Base-by-base conservation (phyloP, 2,888 invertebrate species). In the Chaetoderma sp. region DNA sequence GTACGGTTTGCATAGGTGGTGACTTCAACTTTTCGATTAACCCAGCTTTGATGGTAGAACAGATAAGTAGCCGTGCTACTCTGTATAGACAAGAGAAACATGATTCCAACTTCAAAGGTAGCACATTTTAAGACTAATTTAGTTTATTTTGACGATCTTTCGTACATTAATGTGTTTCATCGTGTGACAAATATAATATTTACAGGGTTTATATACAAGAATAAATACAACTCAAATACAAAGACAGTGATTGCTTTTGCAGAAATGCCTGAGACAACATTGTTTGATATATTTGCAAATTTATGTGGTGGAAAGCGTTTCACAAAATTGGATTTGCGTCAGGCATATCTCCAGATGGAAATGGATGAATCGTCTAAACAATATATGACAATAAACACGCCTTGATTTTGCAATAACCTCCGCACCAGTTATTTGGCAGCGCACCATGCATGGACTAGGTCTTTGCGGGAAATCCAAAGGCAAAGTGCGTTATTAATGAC, bases 21-120 rank as follows among this genome's bases (percentile, higher is more conserved):
- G 74, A 80, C 62, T 76, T 68, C 44, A 74, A 75, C 13, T 71
- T 73, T 1, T 73, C 76, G 0, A 50, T 78, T 2, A 77, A 78
- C 55, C 74, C 67, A 6, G 65, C 72, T n/a, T 30, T 81, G 32
- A 63, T 75, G 36, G 65, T 78, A 21, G 79, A 80, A n/a, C 73
- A 79, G n/a, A n/a, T n/a, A n/a, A n/a, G n/a, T n/a, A n/a, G n/a
- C n/a, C n/a, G n/a, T n/a, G n/a, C n/a, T n/a, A n/a, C n/a, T n/a
- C n/a, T n/a, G n/a, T n/a, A n/a, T n/a, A n/a, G n/a, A n/a, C n/a
- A n/a, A n/a, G n/a, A n/a, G n/a, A n/a, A n/a, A n/a, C n/a, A n/a
- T n/a, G n/a, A n/a, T n/a, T n/a, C n/a, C n/a, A n/a, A n/a, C n/a
- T n/a, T n/a, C n/a, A n/a, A n/a, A n/a, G n/a, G n/a, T n/a, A n/a